A percentile compares a stretch with the other conserved stretches of the same genome.
phyloP scores from a whole-genome alignment of 2,888 invertebrate genomes.

The Polylopha cassiicola region DNA sequence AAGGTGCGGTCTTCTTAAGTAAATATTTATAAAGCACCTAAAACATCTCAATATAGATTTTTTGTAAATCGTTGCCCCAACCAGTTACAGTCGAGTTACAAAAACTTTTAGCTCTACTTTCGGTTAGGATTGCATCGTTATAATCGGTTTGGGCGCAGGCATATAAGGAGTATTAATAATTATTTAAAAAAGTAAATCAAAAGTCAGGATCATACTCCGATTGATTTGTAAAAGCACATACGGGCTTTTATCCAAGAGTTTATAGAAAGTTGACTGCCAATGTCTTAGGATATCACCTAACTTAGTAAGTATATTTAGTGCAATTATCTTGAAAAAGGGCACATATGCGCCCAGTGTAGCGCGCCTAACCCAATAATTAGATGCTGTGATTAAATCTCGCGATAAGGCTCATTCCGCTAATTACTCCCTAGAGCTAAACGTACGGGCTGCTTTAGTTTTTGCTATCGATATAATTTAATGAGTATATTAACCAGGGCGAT shows the following conservation, averaged over 20 bases:
- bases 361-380: conserved; percentile 67
- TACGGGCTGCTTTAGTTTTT: conserved; percentile 58
- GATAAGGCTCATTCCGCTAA: conserved; percentile 73
- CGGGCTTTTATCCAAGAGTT: too few relatives aligned
- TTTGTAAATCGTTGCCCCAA: conserved; percentile 37
- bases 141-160: conserved; percentile 36
- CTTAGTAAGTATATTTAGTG: too few relatives aligned
- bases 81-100: conserved; percentile 30
- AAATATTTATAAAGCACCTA: conserved; percentile 37
- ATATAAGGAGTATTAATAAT: conserved; percentile 50
- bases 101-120: conserved; percentile 45
- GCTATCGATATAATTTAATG: conserved; percentile 75
- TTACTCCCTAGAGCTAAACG: conserved; percentile 77
- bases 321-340: conserved; percentile 25
- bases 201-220: too few relatives aligned
- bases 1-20: conserved; percentile 24
- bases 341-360: conserved; percentile 43
- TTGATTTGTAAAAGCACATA: too few relatives aligned
- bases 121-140: conserved; percentile 32
- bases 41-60: conserved; percentile 40
- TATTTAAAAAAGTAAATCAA: conserved; percentile 59
- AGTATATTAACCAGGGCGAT: conserved; percentile 72
- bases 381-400: conserved; percentile 65
- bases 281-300: conserved; percentile 6
- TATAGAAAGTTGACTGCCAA: neutral